Base-by-base conservation (phyloP, 2,797 vertebrate species). In the Leuciscus waleckii region DNA sequence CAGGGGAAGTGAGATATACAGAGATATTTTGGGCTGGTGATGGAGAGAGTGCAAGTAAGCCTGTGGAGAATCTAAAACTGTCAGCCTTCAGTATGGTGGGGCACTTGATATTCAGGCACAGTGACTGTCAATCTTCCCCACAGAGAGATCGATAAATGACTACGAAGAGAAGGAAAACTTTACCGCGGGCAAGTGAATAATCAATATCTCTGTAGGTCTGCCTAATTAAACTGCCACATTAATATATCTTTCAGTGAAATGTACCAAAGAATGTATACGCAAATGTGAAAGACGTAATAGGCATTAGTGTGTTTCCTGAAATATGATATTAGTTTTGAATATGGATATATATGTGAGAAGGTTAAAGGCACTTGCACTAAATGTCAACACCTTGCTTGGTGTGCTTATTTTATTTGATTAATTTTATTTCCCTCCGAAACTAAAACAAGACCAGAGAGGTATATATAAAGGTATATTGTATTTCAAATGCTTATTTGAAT, bases 161-260 rank as follows among this genome's bases (percentile, higher is more conserved):
- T 93, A 84, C 88, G 91, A 94, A 92, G 91, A 93, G 92, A 91
- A 93, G 92, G 93, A 93, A 94, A 94, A 93, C 93, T 93, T 94
- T 91, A 91, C 91, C 93, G 89, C 90, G 88, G 93, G 92, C 94
- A 88, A 92, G 91, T 90, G 91, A 90, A 93, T 93, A 93, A 94
- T 94, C 94, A 91, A 95, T 94, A 93, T 82, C 88, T 90, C 89
- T 89, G 88, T 91, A 83, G 91, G 92, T 90, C 91, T 90, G 76
- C 82, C 92, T 94, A 94, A 94, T 94, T 94, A 94, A 94, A 93
- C 90, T 92, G 91, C 92, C 92, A 94, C 93, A 90, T 94, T 92
- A 92, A 94, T 93, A 92, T 92, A 92, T 93, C 89, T 93, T 91
- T 87, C 89, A 89, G 75, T 89, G 89, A 92, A 93, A 90, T 76